These are phyloP conservation scores for Paradoxurus hermaphroditus DNA, from an alignment of 2,113 vertebrate species.

Conservation along the genomic window DNA sequence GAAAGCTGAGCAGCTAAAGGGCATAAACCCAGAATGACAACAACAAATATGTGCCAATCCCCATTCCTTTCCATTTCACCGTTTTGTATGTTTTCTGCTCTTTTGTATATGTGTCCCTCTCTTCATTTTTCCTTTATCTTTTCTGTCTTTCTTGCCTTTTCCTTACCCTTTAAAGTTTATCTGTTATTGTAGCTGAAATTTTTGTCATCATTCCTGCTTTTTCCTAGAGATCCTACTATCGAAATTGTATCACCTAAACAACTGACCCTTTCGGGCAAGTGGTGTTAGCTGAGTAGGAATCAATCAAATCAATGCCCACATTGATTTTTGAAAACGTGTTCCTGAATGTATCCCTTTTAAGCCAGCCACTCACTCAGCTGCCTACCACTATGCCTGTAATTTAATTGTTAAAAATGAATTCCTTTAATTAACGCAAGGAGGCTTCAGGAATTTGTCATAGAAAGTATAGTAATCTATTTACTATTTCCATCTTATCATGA, in stretches of 20 bases:
- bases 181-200: not conserved
- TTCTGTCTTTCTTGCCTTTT: not conserved
- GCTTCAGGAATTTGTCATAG: not conserved
- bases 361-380: not conserved
- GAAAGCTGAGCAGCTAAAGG: not conserved
- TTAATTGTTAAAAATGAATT: not conserved
- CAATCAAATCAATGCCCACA: not conserved
- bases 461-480: not conserved
- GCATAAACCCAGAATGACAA: not conserved
- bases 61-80: not conserved
- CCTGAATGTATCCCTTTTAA: not conserved
- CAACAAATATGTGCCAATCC: not conserved
- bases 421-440: not conserved
- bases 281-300: not conserved
- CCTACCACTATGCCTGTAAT: not conserved
- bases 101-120: not conserved
- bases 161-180: not conserved
- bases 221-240: not conserved
- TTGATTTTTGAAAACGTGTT: not conserved
- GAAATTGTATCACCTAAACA: not conserved
- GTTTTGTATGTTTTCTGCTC: not conserved
- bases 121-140: not conserved
- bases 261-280: not conserved
- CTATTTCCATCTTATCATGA: not conserved
- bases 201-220: not conserved